These are phyloP conservation scores for Copidosoma floridanum DNA, from an alignment of 1,140 invertebrate genomes.

Conservation along the genomic window DNA sequence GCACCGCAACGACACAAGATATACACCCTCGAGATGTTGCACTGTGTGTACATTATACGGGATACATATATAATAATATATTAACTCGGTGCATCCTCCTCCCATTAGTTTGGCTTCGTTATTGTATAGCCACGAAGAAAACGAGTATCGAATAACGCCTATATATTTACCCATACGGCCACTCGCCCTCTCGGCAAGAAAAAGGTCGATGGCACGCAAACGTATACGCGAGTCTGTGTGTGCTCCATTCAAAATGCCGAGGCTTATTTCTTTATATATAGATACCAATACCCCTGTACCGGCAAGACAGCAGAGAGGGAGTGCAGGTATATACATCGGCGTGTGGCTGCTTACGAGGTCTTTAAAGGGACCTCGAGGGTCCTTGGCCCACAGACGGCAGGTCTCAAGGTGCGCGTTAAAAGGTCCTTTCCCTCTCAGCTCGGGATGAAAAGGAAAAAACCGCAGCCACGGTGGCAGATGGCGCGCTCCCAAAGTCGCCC, in stretches of 20 bases:
- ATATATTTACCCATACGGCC: too few species aligned
- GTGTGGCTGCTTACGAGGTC: constrained; percentile 29
- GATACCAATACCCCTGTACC: background rate
- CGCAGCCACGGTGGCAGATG: constrained; percentile 39
- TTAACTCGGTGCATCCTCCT: too few species aligned
- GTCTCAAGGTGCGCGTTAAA: constrained; percentile 45
- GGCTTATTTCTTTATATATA: constrained; percentile 30
- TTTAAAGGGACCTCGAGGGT: constrained; percentile 44
- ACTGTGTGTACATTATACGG: too few species aligned
- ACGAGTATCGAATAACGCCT: constrained; percentile 9
- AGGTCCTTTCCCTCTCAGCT: constrained; percentile 38
- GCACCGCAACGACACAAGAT: too few species aligned
- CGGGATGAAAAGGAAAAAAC: constrained; percentile 20
- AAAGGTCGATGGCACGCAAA: too few species aligned
- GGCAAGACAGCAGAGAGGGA: background rate
- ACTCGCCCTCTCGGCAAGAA: background rate
- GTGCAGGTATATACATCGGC: background rate
- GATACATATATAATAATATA: too few species aligned
- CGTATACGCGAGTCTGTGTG: too few species aligned
- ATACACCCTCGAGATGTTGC: too few species aligned
- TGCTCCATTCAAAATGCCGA: constrained; percentile 23
- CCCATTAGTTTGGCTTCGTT: too few species aligned
- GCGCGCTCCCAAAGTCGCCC: constrained; percentile 28
- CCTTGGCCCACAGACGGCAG: constrained; percentile 38
- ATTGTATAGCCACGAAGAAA: too few species aligned